Base-by-base conservation (phyloP, 2,113 vertebrate species). In the Pseudolaguvia tuberculata region DNA sequence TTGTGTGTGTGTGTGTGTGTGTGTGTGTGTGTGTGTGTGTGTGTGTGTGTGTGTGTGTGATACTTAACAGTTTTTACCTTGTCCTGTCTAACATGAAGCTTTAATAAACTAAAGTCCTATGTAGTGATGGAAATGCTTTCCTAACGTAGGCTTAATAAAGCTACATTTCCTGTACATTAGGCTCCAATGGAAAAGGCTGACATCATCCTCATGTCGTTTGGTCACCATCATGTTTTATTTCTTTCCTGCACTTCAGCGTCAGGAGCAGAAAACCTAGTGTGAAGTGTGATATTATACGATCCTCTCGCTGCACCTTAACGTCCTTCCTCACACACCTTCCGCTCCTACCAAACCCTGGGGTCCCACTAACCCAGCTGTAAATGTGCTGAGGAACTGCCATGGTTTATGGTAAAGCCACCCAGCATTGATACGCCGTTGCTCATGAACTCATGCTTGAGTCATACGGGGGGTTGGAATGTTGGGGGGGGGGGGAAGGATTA, bases 201-300 rank as follows among this genome's bases (percentile, higher is more conserved):
- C 58, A 11, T 74, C 47, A 74, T 63, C 21, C 48, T 27, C 14
- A 6, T 25, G 15, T 20, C 17, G 14, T n/a, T 42, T 10, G 48
- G 18, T 35, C 17, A 15, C 29, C 15, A 27, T 50, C 47, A 31
- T 62, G 27, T 65, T 35, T 61, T 17, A 23, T 62, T 52, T 35
- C 15, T 42, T 63, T 73, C 57, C 71, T 73, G 50, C 35, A 48
- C 12, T 12, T 35, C 45, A 39, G 57, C 61, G 27, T 65, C 59
- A 42, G 58, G 29, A 63, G 13, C 71, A 52, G 47, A 62, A 53
- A 13, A 9, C 48, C 25, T 52, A 62, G 2, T 12, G 1, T 0
- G 14, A 18, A 11, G 56, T 21, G 56, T 2, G 23, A 52, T 52
- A 39, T 23, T 74, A 65, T 53, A 74, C 13, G n/a, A 51, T 23